Evolutionary conservation across 2,888 invertebrate species (phyloP).

Genomic region (Cantharis nigra): DNA sequence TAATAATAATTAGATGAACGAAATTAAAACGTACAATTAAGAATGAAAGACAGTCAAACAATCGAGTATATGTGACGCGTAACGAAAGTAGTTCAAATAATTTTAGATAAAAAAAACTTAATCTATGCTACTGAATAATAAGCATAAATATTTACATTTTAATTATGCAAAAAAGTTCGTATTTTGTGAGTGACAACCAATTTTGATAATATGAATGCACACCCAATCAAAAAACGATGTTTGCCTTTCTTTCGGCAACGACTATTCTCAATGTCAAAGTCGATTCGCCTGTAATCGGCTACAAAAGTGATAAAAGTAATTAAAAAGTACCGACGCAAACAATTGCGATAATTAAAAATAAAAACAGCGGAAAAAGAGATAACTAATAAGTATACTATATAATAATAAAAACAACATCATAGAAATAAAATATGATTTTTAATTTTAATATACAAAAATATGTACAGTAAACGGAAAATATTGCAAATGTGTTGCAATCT

Average conservation of each 20-base stretch:
- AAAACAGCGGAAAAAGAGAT: neutral
- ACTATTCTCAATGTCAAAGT: neutral
- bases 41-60: neutral
- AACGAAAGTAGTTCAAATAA: constrained; percentile 1
- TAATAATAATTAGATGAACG: neutral
- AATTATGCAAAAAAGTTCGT: neutral
- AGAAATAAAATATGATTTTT: neutral
- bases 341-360: neutral
- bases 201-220: neutral
- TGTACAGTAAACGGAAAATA: neutral
- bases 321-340: neutral
- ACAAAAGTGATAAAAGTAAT: neutral
- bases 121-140: neutral
- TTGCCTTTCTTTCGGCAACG: neutral
- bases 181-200: neutral
- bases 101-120: neutral
- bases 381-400: neutral
- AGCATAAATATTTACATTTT: neutral
- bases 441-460: neutral
- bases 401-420: neutral
- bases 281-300: neutral
- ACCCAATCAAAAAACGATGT: neutral
- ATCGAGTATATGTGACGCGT: neutral
- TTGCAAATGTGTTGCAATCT: neutral
- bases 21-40: neutral